Evolutionary conservation across 1,140 invertebrate species (phyloP), one percentile per base, ranked within the genome.

Genomic region (Bombus haemorrhoidalis): DNA sequence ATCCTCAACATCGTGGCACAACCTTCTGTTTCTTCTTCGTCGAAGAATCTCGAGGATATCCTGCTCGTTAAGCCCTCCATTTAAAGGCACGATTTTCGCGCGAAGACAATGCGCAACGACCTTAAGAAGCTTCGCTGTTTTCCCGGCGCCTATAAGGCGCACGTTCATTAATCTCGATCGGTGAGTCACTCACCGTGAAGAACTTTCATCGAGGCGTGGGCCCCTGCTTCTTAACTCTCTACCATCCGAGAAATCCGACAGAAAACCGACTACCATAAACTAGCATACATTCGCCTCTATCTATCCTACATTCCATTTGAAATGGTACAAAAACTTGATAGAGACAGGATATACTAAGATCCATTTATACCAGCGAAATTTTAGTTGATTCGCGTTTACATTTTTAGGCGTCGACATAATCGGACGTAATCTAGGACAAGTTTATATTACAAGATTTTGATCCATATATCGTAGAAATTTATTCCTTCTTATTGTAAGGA

Each of bases 81-180:
- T 57, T 85, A 76, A 76, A 89, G 88, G 69, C 83, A 71, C 79
- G 78, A 81, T 90, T 90, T 89, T 90, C 88, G 82, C 88, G 81
- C 85, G 78, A 59, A 90, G 86, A 90, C 86, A 90, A 90, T 90
- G 78, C 78, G 37, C 53, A 34, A 83, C 78, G 82, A 90, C 88
- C 88, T 90, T 90, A 90, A 89, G 83, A 87, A 87, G 75, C 87
- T 66, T 39, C 72, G 79, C 84, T 74, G 88, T 91, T 86, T 90
- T 88, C 87, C 88, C 91, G 90, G 88, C 88, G 90, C 87, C 89
- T 91, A 83, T 87, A 87, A 86, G 90, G 82, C 85, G 83, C 90
- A 87, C 87, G 74, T 84, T 87, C 91, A 91, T 92, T 90, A 92
- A 92, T 92, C 91, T 92, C 85, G 86, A 91, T 91, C 90, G 89